Conservation (phyloP, 2,888 invertebrate genomes). For the Mystacides longicornis region DNA sequence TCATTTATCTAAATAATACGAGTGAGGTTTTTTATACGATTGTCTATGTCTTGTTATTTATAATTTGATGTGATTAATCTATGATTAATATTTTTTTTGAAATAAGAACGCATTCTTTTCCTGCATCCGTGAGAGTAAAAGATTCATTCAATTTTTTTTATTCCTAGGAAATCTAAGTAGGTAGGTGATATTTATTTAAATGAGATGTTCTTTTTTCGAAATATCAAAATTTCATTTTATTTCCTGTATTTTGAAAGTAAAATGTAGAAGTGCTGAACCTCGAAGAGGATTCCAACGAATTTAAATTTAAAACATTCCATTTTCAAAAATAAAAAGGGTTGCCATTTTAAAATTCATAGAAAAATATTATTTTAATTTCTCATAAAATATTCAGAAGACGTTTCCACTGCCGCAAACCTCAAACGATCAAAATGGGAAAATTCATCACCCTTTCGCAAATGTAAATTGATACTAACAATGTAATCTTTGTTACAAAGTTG, state of each 20-base stretch:
- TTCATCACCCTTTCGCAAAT: conserved; percentile 42
- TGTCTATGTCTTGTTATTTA: not conserved
- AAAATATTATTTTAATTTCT: too few species aligned
- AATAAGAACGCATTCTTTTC: too few species aligned
- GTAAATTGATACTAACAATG: conserved; percentile 34
- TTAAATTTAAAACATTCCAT: not conserved
- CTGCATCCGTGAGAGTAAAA: too few species aligned
- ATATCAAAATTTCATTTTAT: not conserved
- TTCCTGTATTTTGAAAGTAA: not conserved
- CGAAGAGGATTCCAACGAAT: too few species aligned
- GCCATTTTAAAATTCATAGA: too few species aligned
- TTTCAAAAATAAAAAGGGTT: too few species aligned
- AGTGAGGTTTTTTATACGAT: not conserved
- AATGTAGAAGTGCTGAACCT: not conserved
- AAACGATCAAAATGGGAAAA: conserved; percentile 28
- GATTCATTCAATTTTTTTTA: too few species aligned
- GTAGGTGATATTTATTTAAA: too few species aligned
- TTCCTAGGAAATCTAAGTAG: too few species aligned
- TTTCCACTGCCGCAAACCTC: not conserved
- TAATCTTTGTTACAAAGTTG: conserved; percentile 3
- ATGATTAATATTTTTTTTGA: not conserved
- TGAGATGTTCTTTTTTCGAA: too few species aligned
- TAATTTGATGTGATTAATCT: not conserved
- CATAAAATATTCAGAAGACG: not conserved
- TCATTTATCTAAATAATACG: too few species aligned